Evolutionary conservation across 2,888 invertebrate species (phyloP), one percentile per base, ranked within the genome.

Genomic region (Callyntrura guangdongensis): DNA sequence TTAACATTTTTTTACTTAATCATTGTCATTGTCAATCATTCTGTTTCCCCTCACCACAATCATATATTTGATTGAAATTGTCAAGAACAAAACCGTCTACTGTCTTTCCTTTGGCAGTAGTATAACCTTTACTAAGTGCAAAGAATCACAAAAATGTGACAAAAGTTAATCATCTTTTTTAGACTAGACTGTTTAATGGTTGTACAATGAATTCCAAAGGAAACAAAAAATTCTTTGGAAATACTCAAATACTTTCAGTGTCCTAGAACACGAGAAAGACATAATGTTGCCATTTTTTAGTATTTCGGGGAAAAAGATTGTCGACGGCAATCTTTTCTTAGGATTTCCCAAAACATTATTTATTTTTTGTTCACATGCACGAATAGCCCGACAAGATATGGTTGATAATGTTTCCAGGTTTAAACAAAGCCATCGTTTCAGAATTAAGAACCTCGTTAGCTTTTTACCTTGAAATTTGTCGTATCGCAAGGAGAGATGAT

Each of bases 21-120:
- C 83, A 74, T 84, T 79, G 77, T 86, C 86, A 86, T 79, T 89
- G 89, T 89, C 89, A 89, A 89, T 89, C 89, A 89, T 89, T 69
- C 61, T 89, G 89, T 6, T 2, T 84, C 89, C 77, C 72, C n/a
- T n/a, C 56, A 79, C 47, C 4, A 14, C 14, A 9, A 81, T 22
- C 49, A 27, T 61, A 5, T 36, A 12, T 53, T 77, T 77, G 49
- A 77, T 77, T 77, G 53, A 25, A 6, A 27, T 25, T 53, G 20
- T 25, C n/a, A 72, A 47, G 47, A 53, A 77, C 49, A 77, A n/a
- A 53, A 9, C 20, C 4, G 27, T 9, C 25, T 53, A 22, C 53
- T 77, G 47, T n/a, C 14, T 53, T 53, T 22, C 14, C 17, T 77
- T 49, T 25, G 49, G 53, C 5, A 77, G 53, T 25, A 2, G 11